Evolutionary conservation across 2,797 vertebrate species (phyloP).

Genomic region (Chaetophractus vellerosus): DNA sequence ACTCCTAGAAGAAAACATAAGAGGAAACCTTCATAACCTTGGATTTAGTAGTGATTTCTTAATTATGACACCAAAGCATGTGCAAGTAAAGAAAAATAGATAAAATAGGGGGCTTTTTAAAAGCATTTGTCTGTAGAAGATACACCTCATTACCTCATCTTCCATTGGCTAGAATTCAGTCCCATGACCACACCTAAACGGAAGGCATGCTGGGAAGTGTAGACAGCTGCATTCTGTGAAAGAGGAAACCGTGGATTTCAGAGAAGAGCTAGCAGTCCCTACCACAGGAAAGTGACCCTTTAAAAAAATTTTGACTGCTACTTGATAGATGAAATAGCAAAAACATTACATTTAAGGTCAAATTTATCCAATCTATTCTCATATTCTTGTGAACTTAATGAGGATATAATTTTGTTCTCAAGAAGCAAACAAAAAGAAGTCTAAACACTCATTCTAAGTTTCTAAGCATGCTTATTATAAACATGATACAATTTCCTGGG

Average conservation of each 20-base stretch:
- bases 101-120: no score
- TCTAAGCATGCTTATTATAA: constrained; percentile 5
- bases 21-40: no score
- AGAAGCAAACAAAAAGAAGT: background rate
- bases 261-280: background rate
- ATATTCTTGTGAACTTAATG: background rate
- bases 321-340: background rate
- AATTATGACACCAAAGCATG: no score
- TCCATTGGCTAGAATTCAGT: background rate
- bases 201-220: background rate
- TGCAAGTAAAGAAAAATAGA: background rate
- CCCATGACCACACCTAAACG: background rate
- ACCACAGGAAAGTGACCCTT: background rate
- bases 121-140: background rate
- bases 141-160: background rate
- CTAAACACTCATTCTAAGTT: background rate
- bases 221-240: background rate
- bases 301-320: background rate
- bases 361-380: background rate
- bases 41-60: no score
- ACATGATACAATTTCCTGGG: background rate
- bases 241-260: background rate
- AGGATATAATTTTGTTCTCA: background rate
- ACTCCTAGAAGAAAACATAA: no score
- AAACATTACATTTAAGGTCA: background rate